Base-by-base conservation (phyloP, 1,140 invertebrate species). In the Leptonema lineaticorne region DNA sequence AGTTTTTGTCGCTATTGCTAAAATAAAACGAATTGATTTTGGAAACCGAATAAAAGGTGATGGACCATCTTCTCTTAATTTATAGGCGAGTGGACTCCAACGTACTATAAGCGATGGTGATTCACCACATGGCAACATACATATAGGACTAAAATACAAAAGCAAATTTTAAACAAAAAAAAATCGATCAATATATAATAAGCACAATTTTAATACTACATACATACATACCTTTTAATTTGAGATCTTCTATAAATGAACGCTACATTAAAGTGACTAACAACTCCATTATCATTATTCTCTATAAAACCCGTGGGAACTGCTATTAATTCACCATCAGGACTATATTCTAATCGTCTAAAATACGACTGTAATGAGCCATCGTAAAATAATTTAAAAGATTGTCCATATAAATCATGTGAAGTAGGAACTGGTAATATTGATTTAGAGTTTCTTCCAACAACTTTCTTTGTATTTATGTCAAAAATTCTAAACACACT, bases 311-410 rank as follows among this genome's bases (percentile, higher is more conserved):
- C 94, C 4, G 90, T 88, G 0, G 97, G 96, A 0, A 92, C 89
- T 20, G 96, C 86, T 9, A 98, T 80, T 27, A 98, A 80, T 75
- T 90, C 85, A 7, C 96, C 97, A 81, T 97, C 94, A 8, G 93
- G 92, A 46, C 92, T 92, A 75, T 96, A 98, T 22, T 88, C 85
- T 2, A 98, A 76, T 56, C 97, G 84, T 56, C 96, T 83, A 75
- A 93, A 98, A 79, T 94, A 98, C 1, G 95, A 95, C 76, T 95
- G 92, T 50, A 98, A 86, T 0, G 95, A 96, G 76, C 98, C 96
- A 78, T 98, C 96, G 75, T 96, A 90, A 78, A 94, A 99, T 29
- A 97, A 83, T 53, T 90, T 84, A 2, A 89, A 81, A 58, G 79
- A 79, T 73, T 88, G 87, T 0, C 84, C 84, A 67, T 87, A 82